Evolutionary conservation across 2,797 vertebrate genomes (phyloP), one percentile per base, ranked within the genome.

Genomic region (Fratercula arctica): DNA sequence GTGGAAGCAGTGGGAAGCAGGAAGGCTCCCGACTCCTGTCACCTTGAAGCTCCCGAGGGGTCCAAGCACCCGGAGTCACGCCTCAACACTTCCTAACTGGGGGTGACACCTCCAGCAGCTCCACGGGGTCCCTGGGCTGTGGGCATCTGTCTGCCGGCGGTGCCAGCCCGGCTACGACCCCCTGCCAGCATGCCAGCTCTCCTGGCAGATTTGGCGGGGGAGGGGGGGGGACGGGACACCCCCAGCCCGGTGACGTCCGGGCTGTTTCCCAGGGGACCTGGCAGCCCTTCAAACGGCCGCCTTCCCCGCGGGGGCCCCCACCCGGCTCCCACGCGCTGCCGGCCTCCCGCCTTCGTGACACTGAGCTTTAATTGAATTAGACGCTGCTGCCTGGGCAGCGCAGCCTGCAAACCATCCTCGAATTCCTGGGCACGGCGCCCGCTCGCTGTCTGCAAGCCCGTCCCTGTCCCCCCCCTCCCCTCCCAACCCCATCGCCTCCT

Each of bases 331-430:
- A 13, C 72, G 8, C 64, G 12, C 79, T 41, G 56, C 66, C 39
- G 73, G 84, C 48, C 91, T 80, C 86, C 83, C 64, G 5, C 75
- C 83, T 92, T 33, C 81, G 85, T 87, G 95, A 83, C 95, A 91
- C 93, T 4, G 94, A 70, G 90, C 87, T 8, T 26, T 91, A 93
- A 96, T 90, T 63, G 87, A 91, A 94, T 95, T 56, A 95, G 95
- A 59, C 56, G 75, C 85, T 87, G 96, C 96, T 95, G 95, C 96
- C 93, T 41, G 89, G 94, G 90, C 95, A 94, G 94, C 59, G 53
- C 95, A 83, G 94, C 93, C 94, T 92, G 93, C 89, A 87, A 96
- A 80, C 87, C 89, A 92, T 51, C 87, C 94, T 14, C 51, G 56
- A 74, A 92, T 92, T 95, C 90, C 94, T 87, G 89, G 94, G 93